Percentiles rank a stretch among this genome's conserved stretches.
Evolutionary conservation across 2,113 vertebrate species (phyloP).

Genomic region (Lasiurus cinereus): DNA sequence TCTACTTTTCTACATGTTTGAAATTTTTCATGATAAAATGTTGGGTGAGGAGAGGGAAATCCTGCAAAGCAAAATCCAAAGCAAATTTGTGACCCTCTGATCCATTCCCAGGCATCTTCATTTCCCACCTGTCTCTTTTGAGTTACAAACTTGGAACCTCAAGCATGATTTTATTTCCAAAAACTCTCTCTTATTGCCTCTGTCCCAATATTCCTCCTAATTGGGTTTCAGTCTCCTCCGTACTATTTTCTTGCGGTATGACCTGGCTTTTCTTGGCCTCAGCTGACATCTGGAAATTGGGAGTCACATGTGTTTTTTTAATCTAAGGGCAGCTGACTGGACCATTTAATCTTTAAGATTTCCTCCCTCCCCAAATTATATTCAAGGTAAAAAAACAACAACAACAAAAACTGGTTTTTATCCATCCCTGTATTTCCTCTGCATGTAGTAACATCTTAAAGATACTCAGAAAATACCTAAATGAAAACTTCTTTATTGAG

Average conservation of each 20-base stretch:
- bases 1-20: neutral
- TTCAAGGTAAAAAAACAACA: neutral
- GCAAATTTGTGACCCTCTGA: constrained; percentile 7
- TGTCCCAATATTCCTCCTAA: neutral
- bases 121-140: neutral
- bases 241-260: neutral
- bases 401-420: neutral
- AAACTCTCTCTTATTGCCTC: neutral
- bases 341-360: neutral
- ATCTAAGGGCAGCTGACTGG: neutral
- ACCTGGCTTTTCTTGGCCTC: neutral
- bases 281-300: constrained; percentile 32
- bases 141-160: neutral
- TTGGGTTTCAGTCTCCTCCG: neutral
- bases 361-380: neutral
- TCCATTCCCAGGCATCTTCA: neutral
- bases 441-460: neutral
- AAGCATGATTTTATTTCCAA: constrained; percentile 3
- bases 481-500: constrained; percentile 32
- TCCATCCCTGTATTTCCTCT: constrained; percentile 4
- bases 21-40: neutral
- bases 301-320: constrained; percentile 7
- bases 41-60: neutral
- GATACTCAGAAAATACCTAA: neutral
- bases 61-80: neutral